Evolutionary conservation across 2,113 vertebrate genomes (phyloP), one percentile per base, ranked within the genome.

Genomic region (Lampris megalopsis): DNA sequence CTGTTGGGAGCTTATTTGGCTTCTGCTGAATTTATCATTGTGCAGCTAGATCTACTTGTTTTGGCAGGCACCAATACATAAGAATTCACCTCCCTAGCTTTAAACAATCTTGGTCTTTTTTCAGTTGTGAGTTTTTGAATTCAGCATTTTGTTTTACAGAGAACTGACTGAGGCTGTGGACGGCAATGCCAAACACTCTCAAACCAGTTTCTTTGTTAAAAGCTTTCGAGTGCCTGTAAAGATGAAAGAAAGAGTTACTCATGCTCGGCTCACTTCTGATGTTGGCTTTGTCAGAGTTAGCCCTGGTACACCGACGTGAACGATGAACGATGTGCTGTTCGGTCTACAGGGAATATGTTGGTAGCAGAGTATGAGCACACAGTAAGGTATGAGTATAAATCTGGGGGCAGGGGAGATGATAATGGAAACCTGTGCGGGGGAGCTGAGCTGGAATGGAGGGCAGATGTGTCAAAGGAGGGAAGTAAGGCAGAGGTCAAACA

Each of bases 401-500:
- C 3, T 63, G 63, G 13, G n/a, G 40, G 58, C 24, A 41, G 54
- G 54, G 49, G 54, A 60, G 36, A 47, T 49, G 53, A 41, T 82
- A 63, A 83, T 37, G 65, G 48, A 72, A 78, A 75, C 67, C 24
- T 24, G 24, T 24, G 24, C 24, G 24, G 24, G 24, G 24, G 24
- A 24, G 24, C 24, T 36, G 43, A 53, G 41, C 60, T 75, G 36
- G 41, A 80, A 73, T 62, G 38, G 68, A 62, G 66, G 76, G 77
- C 67, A 80, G 49, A 76, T 73, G 84, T 85, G 69, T 83, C 72
- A 86, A 37, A 62, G 42, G 24, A 50, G 83, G 58, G 47, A 86
- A 89, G 59, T 77, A 67, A 88, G 82, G 59, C 80, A 78, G 52
- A 71, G 71, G 63, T 82, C 75, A 77, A 56, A 75, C 68, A 38